Conservation (phyloP, 1,140 invertebrate species). For the Atta colombica region DNA sequence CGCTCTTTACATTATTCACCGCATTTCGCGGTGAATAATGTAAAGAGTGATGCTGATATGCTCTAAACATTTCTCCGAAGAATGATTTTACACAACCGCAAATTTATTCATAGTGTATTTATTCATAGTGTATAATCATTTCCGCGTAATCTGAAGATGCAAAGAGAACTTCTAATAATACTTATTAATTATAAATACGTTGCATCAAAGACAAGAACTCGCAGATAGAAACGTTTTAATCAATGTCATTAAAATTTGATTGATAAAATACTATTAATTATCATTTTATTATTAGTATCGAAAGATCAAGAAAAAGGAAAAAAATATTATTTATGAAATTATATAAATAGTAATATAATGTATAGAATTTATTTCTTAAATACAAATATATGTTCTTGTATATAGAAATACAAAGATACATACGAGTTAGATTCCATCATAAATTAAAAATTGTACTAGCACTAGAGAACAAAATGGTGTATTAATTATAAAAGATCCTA, state of each 20-base stretch:
- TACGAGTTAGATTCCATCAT: no score
- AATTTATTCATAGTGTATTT: background rate
- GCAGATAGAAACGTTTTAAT: background rate
- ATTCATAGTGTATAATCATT: constrained; percentile 10
- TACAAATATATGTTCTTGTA: no score
- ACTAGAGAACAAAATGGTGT: no score
- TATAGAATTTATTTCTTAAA: background rate
- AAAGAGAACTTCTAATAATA: background rate
- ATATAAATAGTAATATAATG: background rate
- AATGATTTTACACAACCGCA: constrained; percentile 4
- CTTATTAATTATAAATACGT: constrained; percentile 4
- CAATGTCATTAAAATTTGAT: background rate
- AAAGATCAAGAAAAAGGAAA: background rate
- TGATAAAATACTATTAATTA: background rate
- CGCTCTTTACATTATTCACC: no score
- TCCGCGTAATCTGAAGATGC: background rate
- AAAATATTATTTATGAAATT: background rate
- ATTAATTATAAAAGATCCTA: no score
- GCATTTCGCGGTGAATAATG: background rate
- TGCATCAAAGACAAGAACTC: background rate
- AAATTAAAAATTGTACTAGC: no score
- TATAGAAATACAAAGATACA: no score
- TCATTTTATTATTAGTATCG: background rate
- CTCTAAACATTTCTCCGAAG: background rate
- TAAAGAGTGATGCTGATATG: background rate